Evolutionary conservation across 2,797 vertebrate genomes (phyloP).

Genomic region (Hephaestus fuliginosus): DNA sequence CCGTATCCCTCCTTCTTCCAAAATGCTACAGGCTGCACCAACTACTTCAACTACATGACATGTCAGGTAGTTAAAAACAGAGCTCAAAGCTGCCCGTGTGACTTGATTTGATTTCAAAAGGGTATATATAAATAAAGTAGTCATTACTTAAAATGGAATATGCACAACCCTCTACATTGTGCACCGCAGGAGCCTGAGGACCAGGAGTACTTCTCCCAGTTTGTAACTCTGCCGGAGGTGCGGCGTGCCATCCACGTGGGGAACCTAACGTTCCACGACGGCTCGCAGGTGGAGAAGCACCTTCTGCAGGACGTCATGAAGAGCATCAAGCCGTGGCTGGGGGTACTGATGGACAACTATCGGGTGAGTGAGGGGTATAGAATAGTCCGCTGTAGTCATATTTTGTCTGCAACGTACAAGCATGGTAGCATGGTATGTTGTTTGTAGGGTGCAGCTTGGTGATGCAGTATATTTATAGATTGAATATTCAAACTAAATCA

Average conservation of each 20-base stretch:
- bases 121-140: not conserved
- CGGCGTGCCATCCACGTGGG: constrained; percentile 90
- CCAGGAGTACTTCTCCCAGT: constrained; percentile 85
- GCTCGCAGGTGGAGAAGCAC: constrained; percentile 87
- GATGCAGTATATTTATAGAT: not conserved
- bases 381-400: not conserved
- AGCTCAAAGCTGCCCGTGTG: not conserved
- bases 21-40: constrained; percentile 90
- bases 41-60: constrained; percentile 88
- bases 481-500: not conserved
- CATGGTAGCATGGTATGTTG: not conserved
- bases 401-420: not conserved
- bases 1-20: constrained; percentile 86
- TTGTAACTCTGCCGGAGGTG: constrained; percentile 86
- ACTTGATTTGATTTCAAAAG: not conserved
- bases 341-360: constrained; percentile 91
- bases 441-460: not conserved
- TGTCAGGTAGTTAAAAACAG: constrained; percentile 82
- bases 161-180: not conserved
- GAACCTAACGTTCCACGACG: constrained; percentile 88
- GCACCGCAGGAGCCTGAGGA: constrained; percentile 84
- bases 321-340: constrained; percentile 92
- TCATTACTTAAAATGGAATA: not conserved
- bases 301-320: constrained; percentile 89
- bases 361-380: constrained; percentile 84